phyloP scores from a whole-genome alignment of 2,797 vertebrate genomes.

The Protonibea diacanthus region DNA sequence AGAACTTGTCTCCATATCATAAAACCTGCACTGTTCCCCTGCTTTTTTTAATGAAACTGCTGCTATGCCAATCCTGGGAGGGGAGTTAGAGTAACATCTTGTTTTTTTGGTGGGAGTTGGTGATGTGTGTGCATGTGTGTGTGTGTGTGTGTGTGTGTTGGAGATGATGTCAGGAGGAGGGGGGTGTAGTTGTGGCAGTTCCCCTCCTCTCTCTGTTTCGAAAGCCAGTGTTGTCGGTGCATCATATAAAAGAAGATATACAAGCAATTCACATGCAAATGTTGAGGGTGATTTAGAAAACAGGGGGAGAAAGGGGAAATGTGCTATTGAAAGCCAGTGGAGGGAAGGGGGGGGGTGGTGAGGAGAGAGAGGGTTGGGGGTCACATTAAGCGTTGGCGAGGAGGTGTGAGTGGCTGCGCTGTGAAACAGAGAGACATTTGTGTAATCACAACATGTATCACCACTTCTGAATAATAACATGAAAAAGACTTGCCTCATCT shows the following conservation, averaged over 20 bases:
- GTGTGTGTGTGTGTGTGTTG: conserved; percentile 45
- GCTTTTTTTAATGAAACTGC: conserved; percentile 79
- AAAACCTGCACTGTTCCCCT: conserved; percentile 82
- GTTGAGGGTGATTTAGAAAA: conserved; percentile 87
- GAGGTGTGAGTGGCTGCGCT: conserved; percentile 87
- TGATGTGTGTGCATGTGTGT: conserved; percentile 43
- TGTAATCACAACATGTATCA: conserved; percentile 99
- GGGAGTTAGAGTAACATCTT: conserved; percentile 84
- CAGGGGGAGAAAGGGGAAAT: conserved; percentile 85
- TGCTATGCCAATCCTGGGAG: conserved; percentile 73
- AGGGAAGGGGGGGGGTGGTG: conserved; percentile 56
- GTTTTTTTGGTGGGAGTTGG: conserved; percentile 60
- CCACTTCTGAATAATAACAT: conserved; percentile 98
- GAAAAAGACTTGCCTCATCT: conserved; percentile 97
- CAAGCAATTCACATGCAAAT: conserved; percentile 93
- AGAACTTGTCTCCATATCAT: conserved; percentile 86
- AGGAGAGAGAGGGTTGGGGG: conserved; percentile 32
- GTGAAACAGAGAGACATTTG: conserved; percentile 97
- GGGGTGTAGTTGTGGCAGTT: conserved; percentile 59
- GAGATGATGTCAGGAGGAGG: conserved; percentile 26
- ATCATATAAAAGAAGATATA: conserved; percentile 93
- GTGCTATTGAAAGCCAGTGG: conserved; percentile 85
- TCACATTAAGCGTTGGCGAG: conserved; percentile 80
- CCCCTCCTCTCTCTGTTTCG: conserved; percentile 76
- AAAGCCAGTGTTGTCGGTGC: conserved; percentile 89